Conservation (phyloP, 2,113 vertebrate genomes). For the Chunga burmeisteri region DNA sequence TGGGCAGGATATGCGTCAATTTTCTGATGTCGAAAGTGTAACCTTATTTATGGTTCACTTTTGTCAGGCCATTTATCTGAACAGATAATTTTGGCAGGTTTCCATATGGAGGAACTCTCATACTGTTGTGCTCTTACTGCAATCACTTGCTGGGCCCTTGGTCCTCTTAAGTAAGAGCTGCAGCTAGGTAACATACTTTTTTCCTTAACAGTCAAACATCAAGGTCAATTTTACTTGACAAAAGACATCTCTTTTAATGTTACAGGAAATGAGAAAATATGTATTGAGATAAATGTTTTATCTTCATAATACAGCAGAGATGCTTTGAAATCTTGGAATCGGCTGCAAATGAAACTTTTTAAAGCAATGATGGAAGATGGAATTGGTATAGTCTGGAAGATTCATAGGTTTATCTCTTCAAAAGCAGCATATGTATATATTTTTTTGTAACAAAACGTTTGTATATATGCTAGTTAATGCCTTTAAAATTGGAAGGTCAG, state of each 20-base stretch:
- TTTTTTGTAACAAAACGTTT: neutral
- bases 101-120: neutral
- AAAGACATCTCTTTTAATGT: neutral
- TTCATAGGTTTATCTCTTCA: neutral
- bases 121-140: neutral
- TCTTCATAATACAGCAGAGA: neutral
- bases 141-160: neutral
- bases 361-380: neutral
- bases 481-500: neutral
- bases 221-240: neutral
- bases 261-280: neutral
- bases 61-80: constrained; percentile 41
- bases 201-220: neutral
- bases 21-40: constrained; percentile 17
- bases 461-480: neutral
- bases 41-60: constrained; percentile 32
- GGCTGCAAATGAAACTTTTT: neutral
- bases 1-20: constrained; percentile 14
- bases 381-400: neutral
- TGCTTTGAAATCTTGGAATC: neutral
- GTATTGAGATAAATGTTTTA: neutral
- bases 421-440: neutral
- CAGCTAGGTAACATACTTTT: neutral
- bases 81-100: constrained; percentile 1
- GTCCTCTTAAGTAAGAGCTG: neutral